Percentiles rank a stretch among this genome's conserved stretches.
phyloP scores from a whole-genome alignment of 2,797 vertebrate genomes.

The Tinamus major region DNA sequence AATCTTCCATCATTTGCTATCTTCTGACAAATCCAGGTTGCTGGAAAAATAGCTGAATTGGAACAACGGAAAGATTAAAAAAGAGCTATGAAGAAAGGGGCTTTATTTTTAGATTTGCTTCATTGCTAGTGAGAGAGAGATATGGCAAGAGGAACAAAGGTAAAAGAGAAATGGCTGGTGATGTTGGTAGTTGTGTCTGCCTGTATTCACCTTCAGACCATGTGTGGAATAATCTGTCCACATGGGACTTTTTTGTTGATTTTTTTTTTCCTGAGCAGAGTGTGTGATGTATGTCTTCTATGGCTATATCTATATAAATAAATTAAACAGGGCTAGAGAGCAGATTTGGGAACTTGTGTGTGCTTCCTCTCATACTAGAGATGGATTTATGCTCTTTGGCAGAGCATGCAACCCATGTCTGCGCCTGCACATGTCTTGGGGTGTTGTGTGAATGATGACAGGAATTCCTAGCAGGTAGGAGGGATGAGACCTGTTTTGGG shows the following conservation, averaged over 20 bases:
- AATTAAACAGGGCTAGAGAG: not conserved
- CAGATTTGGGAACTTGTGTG: not conserved
- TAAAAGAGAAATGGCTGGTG: not conserved
- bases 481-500: not conserved
- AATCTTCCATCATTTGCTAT: not conserved
- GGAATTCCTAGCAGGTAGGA: not conserved
- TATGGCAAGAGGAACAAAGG: not conserved
- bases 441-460: not conserved
- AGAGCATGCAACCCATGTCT: not conserved
- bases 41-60: constrained; percentile 6
- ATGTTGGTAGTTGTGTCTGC: not conserved
- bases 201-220: not conserved
- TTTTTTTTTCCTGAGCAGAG: not conserved
- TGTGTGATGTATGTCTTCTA: not conserved
- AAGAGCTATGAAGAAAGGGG: not conserved
- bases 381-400: not conserved
- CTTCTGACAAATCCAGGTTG: not conserved
- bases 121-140: not conserved
- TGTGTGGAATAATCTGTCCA: not conserved
- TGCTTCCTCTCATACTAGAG: not conserved
- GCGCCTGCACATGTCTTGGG: rapidly evolving
- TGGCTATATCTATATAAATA: not conserved
- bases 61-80: constrained; percentile 20
- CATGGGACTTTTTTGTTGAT: not conserved
- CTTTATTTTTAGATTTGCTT: constrained; percentile 42